Percentiles rank a stretch among this genome's conserved stretches.
Conservation (phyloP, 2,797 vertebrate species). For the Enteromius viviparus region DNA sequence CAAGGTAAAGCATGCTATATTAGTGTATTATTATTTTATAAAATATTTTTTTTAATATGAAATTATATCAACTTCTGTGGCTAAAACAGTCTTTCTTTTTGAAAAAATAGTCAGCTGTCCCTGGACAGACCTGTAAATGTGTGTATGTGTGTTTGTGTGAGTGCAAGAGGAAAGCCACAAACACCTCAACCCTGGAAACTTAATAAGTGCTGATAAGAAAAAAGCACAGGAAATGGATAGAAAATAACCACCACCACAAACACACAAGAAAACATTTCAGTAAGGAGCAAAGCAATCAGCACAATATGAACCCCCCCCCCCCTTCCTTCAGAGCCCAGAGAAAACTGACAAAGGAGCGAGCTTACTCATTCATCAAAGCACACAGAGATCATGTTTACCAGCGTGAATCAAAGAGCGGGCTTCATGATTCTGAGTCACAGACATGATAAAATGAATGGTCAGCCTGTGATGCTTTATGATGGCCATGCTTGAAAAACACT, state of each 20-base stretch:
- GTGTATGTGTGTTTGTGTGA: not conserved
- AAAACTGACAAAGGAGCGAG: slow-evolving; percentile 6
- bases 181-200: slow-evolving; percentile 3
- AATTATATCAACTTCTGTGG: not conserved
- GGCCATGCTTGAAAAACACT: not conserved
- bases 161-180: not conserved
- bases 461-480: not conserved
- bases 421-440: slow-evolving; percentile 2
- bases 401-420: not conserved
- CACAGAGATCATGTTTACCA: slow-evolving; percentile 7
- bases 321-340: not conserved
- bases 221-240: not conserved
- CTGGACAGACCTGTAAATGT: not conserved
- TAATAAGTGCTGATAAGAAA: slow-evolving; percentile 23
- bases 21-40: not conserved
- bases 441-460: slow-evolving; percentile 3
- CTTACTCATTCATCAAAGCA: slow-evolving; percentile 36
- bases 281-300: slow-evolving; percentile 15
- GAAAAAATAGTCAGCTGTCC: not conserved
- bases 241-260: slow-evolving; percentile 7
- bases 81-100: not conserved
- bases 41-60: not conserved
- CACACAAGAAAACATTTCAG: slow-evolving; percentile 13
- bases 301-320: not conserved
- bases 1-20: not conserved